Base-by-base conservation (phyloP, 1,140 invertebrate genomes). In the Aradophagus sp. region DNA sequence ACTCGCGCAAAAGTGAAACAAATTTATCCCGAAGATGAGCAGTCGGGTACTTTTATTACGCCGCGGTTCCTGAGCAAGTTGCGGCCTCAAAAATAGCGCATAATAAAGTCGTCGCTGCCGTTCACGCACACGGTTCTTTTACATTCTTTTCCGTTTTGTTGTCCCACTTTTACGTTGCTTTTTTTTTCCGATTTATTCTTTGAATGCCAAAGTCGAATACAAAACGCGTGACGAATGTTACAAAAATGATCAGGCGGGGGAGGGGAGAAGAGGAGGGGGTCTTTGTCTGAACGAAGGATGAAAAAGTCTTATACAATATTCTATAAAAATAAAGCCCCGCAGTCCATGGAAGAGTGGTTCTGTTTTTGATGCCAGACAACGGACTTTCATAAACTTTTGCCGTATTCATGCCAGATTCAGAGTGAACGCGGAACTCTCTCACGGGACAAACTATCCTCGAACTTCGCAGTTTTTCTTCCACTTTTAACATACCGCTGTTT, bases 381-480 rank as follows among this genome's bases (percentile, higher is more conserved):
- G 16, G 52, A 65, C 59, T 47, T 65, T 63, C 59, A 32, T 29
- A 47, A 56, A 70, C 67, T 70, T 70, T 70, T 56, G 58, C 52
- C 44, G 53, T 71, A 65, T 71, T 71, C 67, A 52, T 71, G 67
- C 45, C 67, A 65, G 59, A 62, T 44, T 65, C 67, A 71, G 53
- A 59, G 29, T 35, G 35, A 48, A 10, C 6, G 32, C 42, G 10
- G 8, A 53, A 42, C 31, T 20, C 16, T 42, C 61, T 56, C 59
- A 32, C 39, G 52, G 42, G 62, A 42, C 44, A 47, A 66, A 66
- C 52, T 58, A 45, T 56, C 36, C 36, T 2, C 62, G 14, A 66
- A 66, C 62, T 66, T 53, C 16, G 6, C 29, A 15, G 15, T 58
- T 71, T 53, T 63, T 53, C 59, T n/a, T n/a, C 34, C 48, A 48